These are phyloP conservation scores for Pelecanoides urinatrix DNA, from an alignment of 2,113 vertebrate genomes.

Conservation along the genomic window DNA sequence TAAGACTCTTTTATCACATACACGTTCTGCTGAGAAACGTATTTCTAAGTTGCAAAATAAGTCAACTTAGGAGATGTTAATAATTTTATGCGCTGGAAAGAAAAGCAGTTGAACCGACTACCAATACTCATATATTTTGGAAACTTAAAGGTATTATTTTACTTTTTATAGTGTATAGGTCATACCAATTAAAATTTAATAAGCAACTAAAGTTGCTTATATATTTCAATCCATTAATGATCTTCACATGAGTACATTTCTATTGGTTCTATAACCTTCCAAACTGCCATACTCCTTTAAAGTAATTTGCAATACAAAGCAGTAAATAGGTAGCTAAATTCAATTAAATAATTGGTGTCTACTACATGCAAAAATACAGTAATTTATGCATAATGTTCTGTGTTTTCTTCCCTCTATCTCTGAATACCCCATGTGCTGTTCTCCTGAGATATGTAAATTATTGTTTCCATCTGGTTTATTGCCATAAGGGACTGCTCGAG, in stretches of 20 bases:
- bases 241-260: not conserved
- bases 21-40: not conserved
- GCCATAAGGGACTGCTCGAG: not conserved
- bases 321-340: not conserved
- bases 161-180: not conserved
- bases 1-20: not conserved
- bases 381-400: not conserved
- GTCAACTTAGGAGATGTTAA: not conserved
- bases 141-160: not conserved
- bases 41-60: not conserved
- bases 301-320: not conserved
- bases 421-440: not conserved
- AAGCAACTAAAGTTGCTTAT: not conserved
- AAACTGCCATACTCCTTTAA: not conserved
- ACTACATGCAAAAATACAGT: not conserved
- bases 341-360: not conserved
- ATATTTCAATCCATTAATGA: not conserved
- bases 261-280: not conserved
- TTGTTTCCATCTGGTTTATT: constrained; percentile 50
- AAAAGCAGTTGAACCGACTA: not conserved
- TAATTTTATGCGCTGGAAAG: not conserved
- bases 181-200: not conserved
- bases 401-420: not conserved
- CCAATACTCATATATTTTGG: not conserved
- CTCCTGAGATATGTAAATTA: constrained; percentile 47